These are phyloP conservation scores for Ecliptopera silaceata DNA, from an alignment of 2,888 invertebrate genomes.

Conservation along the genomic window DNA sequence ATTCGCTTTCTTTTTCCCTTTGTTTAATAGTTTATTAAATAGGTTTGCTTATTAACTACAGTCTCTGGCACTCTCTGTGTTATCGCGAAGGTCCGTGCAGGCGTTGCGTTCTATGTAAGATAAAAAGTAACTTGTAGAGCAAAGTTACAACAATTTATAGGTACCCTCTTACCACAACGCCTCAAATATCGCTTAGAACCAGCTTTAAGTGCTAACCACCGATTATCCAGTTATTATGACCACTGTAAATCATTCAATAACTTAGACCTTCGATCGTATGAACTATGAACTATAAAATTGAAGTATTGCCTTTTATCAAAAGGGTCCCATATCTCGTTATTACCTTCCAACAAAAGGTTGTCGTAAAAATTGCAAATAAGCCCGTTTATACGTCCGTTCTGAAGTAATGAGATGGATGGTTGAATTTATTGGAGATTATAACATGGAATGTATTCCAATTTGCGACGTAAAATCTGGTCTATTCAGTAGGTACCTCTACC, in stretches of 20 bases:
- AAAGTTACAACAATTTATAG: too few species aligned
- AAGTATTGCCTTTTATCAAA: slow-evolving; percentile 72
- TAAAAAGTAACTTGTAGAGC: too few species aligned
- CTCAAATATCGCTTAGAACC: slow-evolving; percentile 25
- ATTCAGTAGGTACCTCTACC: too few species aligned
- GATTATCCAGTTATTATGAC: slow-evolving; percentile 76
- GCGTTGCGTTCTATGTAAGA: too few species aligned
- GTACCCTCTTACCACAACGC: slow-evolving; percentile 11
- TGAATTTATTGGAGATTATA: slow-evolving; percentile 45
- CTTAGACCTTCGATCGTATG: slow-evolving; percentile 63
- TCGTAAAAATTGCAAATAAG: slow-evolving; percentile 79
- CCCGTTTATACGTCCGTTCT: slow-evolving; percentile 52
- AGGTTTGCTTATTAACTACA: too few species aligned
- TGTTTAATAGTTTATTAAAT: too few species aligned
- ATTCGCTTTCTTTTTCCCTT: too few species aligned
- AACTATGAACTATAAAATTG: slow-evolving; percentile 81
- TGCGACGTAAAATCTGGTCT: background rate
- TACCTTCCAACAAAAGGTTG: slow-evolving; percentile 60
- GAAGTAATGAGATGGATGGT: slow-evolving; percentile 62
- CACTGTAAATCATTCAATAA: slow-evolving; percentile 73
- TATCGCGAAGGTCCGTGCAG: too few species aligned
- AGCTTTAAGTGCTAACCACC: slow-evolving; percentile 44
- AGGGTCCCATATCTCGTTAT: slow-evolving; percentile 67
- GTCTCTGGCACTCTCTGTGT: too few species aligned
- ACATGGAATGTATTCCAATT: slow-evolving; percentile 31